Base-by-base conservation (phyloP, 2,888 invertebrate genomes). In the Calephelis perditalis region DNA sequence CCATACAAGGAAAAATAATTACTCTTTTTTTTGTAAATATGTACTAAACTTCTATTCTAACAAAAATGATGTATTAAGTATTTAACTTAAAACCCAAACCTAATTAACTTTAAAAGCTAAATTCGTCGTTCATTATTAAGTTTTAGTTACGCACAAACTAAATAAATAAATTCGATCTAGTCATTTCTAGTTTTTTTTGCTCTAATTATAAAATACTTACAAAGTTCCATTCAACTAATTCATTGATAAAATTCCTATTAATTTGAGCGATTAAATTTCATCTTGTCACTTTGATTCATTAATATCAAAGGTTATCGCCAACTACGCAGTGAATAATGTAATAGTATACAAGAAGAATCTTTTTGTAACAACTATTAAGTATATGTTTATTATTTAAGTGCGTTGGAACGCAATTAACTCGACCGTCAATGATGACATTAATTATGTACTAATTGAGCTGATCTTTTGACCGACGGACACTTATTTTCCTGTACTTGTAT, bases 291-390 rank as follows among this genome's bases (percentile, higher is more conserved):
- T 54, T 54, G 52, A 54, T 54, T 54, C 36, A 54, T 61, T 15
- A n/a, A 36, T 61, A 57, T 40, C 43, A 61, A 44, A 61, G 61
- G 61, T 61, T 61, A 61, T 61, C 61, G 37, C 11, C 57, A 37
- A n/a, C 37, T 61, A 54, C 52, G 57, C 54, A 47, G 36, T 58
- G 46, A 58, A 54, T 12, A 47, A 44, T 57, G 36, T 57, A 57
- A 57, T 73, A 68, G 52, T 54, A 35, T 11, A 54, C 3, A 11
- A 54, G 52, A 36, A 35, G 52, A 54, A 36, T 54, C 52, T 35
- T 54, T 52, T 54, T 54, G 36, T 54, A 11, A 54, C 35, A 54
- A 35, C 52, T 35, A 52, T 52, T 52, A 26, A 52, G 9, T 11
- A 11, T 40, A 11, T 52, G 52, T 52, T 52, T 52, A 52, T 52